A percentile compares a stretch with the other conserved stretches of the same genome.
phyloP scores from a whole-genome alignment of 1,140 invertebrate species.

The Oryctes rhinoceros region DNA sequence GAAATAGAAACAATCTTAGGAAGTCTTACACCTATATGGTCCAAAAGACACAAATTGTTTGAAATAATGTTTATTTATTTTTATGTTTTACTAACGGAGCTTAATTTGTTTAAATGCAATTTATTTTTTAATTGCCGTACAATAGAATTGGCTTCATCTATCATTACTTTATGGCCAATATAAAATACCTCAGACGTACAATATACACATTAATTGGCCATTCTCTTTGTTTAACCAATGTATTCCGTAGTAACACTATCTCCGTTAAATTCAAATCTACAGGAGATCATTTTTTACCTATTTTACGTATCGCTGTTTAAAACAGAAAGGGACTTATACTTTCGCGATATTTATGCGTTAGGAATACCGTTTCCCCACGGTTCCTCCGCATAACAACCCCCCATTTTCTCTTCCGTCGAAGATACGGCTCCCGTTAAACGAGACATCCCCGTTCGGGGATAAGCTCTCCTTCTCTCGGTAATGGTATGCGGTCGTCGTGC shows the following conservation, averaged over 20 bases:
- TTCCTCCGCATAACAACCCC: conserved; percentile 1
- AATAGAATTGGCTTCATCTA: too few relatives aligned
- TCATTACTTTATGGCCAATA: too few relatives aligned
- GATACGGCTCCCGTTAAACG: background rate
- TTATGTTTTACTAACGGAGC: too few relatives aligned
- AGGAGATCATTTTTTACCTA: background rate
- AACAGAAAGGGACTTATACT: background rate
- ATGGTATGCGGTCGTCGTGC: conserved; percentile 35
- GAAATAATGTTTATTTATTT: too few relatives aligned
- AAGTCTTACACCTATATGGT: too few relatives aligned
- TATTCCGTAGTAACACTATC: background rate
- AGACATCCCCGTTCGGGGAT: conserved; percentile 25
- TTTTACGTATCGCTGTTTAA: conserved; percentile 6
- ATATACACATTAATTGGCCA: too few relatives aligned
- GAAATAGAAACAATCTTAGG: too few relatives aligned
- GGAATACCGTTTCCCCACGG: conserved; percentile 1
- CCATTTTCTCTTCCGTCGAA: conserved; percentile 14
- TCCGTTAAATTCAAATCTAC: background rate
- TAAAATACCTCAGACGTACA: too few relatives aligned
- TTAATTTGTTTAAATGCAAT: too few relatives aligned
- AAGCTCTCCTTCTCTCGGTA: conserved; percentile 26
- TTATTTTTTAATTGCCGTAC: too few relatives aligned
- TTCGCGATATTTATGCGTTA: conserved; percentile 22
- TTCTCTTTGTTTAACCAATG: too few relatives aligned
- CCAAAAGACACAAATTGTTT: too few relatives aligned